These are phyloP conservation scores for Galbula dea DNA, from an alignment of 2,113 vertebrate species.

Conservation along the genomic window DNA sequence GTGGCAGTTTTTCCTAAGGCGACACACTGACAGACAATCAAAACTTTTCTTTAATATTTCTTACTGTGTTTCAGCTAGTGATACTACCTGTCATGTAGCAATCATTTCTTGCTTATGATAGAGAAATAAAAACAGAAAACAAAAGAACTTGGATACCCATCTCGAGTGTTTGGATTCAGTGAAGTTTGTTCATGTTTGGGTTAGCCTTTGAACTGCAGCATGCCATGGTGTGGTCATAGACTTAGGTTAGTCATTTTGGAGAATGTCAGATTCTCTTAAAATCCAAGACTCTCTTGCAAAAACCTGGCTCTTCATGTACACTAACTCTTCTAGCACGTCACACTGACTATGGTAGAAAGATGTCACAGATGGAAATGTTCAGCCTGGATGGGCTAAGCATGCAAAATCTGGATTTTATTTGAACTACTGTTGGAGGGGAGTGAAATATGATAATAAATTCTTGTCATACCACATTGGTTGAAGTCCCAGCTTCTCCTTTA, in stretches of 20 bases:
- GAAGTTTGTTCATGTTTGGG: not conserved
- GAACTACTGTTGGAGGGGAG: not conserved
- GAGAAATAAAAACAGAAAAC: not conserved
- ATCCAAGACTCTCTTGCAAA: not conserved
- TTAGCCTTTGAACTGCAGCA: not conserved
- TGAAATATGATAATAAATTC: conserved; percentile 12
- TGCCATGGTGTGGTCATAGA: not conserved
- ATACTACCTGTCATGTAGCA: conserved; percentile 46
- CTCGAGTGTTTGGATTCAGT: not conserved
- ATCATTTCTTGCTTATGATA: conserved; percentile 17
- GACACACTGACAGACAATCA: conserved; percentile 46
- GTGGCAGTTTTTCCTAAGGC: conserved; percentile 61
- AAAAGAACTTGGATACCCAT: not conserved
- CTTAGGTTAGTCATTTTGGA: not conserved
- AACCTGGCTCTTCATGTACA: not conserved
- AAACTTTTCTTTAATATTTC: conserved; percentile 66
- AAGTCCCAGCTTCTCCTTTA: not conserved
- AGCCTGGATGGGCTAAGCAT: not conserved
- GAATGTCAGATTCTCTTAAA: not conserved
- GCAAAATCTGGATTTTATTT: conserved; percentile 21
- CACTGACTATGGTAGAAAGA: not conserved
- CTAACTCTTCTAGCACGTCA: not conserved
- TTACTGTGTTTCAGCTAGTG: conserved; percentile 41
- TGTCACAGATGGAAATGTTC: conserved; percentile 5
- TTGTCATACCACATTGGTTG: conserved; percentile 9